Conservation (phyloP, 2,797 vertebrate genomes). For the Lithobates pipiens region DNA sequence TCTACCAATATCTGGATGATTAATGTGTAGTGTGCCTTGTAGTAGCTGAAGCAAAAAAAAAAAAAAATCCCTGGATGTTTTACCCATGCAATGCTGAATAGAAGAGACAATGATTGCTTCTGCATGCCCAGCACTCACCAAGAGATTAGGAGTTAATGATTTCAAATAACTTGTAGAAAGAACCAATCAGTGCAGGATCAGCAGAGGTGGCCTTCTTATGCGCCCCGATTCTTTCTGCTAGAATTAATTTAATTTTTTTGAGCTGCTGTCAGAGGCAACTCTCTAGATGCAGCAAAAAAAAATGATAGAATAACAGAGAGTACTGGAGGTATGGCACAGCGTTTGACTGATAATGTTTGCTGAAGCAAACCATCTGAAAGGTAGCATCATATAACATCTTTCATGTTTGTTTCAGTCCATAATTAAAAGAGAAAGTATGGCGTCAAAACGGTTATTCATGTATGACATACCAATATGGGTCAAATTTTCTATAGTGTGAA, state of each 20-base stretch:
- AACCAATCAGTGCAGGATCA: constrained; percentile 52
- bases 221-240: constrained; percentile 47
- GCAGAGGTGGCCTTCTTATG: not conserved
- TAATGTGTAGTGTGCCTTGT: constrained; percentile 33
- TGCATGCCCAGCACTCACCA: not conserved
- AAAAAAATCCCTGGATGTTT: constrained; percentile 17
- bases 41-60: not conserved
- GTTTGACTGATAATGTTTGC: constrained; percentile 23
- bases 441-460: not conserved
- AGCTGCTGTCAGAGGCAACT: constrained; percentile 33
- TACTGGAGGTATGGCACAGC: constrained; percentile 15
- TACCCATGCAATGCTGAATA: constrained; percentile 24
- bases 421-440: not conserved
- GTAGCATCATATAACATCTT: not conserved
- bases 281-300: constrained; percentile 33
- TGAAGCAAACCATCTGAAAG: constrained; percentile 19
- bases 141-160: constrained; percentile 31
- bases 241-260: constrained; percentile 52
- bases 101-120: not conserved
- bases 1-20: constrained; percentile 52
- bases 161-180: constrained; percentile 30
- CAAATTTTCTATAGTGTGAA: constrained; percentile 11
- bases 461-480: not conserved
- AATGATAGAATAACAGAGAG: constrained; percentile 31
- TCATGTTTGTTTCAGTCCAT: not conserved